These are phyloP conservation scores for Ibidorhyncha struthersii DNA, from an alignment of 2,113 vertebrate species.

Conservation along the genomic window DNA sequence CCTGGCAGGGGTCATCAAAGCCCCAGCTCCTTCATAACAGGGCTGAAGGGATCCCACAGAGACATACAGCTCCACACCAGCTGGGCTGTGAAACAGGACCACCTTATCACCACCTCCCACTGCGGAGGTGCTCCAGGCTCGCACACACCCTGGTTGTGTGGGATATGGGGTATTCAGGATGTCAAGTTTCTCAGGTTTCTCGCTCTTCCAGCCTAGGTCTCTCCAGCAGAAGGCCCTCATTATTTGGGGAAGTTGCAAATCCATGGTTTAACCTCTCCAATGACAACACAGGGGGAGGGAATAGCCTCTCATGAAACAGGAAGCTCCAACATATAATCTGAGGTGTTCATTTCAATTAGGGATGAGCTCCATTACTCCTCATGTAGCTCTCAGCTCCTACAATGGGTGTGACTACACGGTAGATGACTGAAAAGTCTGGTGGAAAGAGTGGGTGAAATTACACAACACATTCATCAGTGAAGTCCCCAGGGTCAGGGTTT, in stretches of 20 bases:
- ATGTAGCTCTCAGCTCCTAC: neutral
- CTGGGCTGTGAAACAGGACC: neutral
- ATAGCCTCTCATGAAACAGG: neutral
- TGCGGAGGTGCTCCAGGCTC: neutral
- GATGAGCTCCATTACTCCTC: neutral
- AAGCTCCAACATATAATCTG: neutral
- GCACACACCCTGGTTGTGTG: neutral
- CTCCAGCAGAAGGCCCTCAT: neutral
- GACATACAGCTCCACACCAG: neutral
- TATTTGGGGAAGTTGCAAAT: constrained; percentile 16
- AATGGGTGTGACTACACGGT: neutral
- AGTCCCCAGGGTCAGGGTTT: neutral
- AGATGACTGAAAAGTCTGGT: neutral
- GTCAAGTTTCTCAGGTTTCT: neutral
- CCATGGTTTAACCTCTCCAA: neutral
- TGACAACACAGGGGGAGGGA: neutral
- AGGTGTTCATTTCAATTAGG: neutral
- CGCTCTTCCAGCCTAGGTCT: neutral
- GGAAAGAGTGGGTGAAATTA: neutral
- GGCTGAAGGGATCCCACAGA: neutral
- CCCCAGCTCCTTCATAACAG: neutral
- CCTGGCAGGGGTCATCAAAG: neutral
- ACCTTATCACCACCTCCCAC: neutral
- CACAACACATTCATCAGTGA: neutral
- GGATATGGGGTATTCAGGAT: neutral